Evolutionary conservation across 2,797 vertebrate species (phyloP), one percentile per base, ranked within the genome.

Genomic region (Gorsachius magnificus): DNA sequence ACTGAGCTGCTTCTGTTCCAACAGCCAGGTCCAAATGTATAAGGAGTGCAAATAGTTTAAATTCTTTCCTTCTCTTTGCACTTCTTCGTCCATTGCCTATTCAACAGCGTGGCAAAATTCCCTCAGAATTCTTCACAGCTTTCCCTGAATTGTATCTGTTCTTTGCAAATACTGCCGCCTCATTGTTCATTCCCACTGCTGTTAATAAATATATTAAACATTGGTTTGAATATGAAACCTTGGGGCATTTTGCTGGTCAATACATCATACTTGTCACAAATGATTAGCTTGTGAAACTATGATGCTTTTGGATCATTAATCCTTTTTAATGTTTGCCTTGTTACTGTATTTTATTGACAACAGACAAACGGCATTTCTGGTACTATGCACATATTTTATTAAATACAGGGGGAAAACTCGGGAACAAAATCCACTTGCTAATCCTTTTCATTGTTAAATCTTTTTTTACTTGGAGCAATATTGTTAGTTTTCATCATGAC

Each of bases 341-440:
- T 93, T 96, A 70, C 45, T 84, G n/a, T 95, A 51, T 72, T 90
- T 90, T 87, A 89, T 89, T 91, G 91, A 90, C 70, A 90, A 50
- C 33, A 85, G 56, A 33, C 13, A 92, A 81, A 66, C 0, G 18
- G 29, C 16, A 15, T 84, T 93, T 78, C 56, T 90, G 35, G 69
- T 83, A 45, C n/a, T 78, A 7, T 22, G 66, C 48, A 46, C 33
- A 16, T 54, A 45, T 65, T 93, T 89, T 80, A 87, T 87, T 70
- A 95, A 95, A 83, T 33, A 76, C 28, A 72, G 36, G 33, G 64
- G 87, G 70, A 71, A 95, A 81, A 74, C 22, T 84, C 1, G 1
- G 60, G 41, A 83, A 68, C 16, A 68, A 77, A 92, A 86, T 8
- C 25, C 25, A 41, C 20, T 83, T 70, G 26, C 25, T 89, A 89